These are phyloP conservation scores for Eilema caniola DNA, from an alignment of 2,888 invertebrate genomes.

Conservation along the genomic window DNA sequence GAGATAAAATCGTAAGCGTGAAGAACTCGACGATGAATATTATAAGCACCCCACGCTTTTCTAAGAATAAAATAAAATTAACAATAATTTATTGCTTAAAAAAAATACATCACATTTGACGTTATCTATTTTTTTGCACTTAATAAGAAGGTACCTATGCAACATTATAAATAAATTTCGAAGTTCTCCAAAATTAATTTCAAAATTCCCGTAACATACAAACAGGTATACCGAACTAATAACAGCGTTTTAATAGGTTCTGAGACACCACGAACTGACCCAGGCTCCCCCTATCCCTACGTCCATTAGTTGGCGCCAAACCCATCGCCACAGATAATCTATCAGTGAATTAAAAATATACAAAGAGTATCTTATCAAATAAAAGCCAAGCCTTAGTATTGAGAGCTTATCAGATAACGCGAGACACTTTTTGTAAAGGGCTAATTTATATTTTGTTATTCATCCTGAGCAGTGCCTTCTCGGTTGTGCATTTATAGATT, in stretches of 20 bases:
- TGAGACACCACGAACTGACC: neutral
- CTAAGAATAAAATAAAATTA: no score
- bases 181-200: neutral
- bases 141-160: no score
- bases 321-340: slow-evolving; percentile 45
- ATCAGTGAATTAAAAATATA: slow-evolving; percentile 50
- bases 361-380: slow-evolving; percentile 48
- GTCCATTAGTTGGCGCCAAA: slow-evolving; percentile 53
- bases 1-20: no score
- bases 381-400: slow-evolving; percentile 38
- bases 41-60: no score
- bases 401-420: slow-evolving; percentile 37
- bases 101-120: no score
- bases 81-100: no score
- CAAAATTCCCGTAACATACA: neutral
- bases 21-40: no score
- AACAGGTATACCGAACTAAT: neutral
- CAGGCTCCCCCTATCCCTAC: slow-evolving; percentile 24
- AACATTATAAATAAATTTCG: no score
- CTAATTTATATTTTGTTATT: slow-evolving; percentile 8
- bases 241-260: neutral
- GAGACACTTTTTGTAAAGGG: slow-evolving; percentile 33
- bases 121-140: no score
- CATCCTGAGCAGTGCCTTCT: neutral
- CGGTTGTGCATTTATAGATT: neutral